These are phyloP conservation scores for Luperina nickerlii DNA, from an alignment of 2,888 invertebrate species.

Conservation along the genomic window DNA sequence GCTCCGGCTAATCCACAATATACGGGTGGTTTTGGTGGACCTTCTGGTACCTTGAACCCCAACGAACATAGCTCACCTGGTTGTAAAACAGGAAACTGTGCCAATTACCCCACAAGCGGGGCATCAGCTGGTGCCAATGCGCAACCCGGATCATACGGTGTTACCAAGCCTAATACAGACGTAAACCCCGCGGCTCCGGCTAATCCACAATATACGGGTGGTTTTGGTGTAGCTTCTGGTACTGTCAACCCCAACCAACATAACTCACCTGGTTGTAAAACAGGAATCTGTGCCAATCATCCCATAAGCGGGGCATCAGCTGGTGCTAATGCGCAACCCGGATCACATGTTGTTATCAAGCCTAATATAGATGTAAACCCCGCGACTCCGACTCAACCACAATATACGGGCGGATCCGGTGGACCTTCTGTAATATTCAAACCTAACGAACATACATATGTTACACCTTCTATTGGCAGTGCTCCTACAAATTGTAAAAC, in stretches of 20 bases:
- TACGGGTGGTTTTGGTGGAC: constrained; percentile 26
- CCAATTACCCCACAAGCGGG: constrained; percentile 1
- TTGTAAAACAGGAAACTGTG: constrained; percentile 52
- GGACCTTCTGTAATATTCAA: constrained; percentile 33
- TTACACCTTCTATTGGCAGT: constrained; percentile 63
- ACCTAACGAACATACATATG: constrained; percentile 51
- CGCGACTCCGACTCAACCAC: constrained; percentile 10
- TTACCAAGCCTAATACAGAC: constrained; percentile 24
- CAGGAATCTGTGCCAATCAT: constrained; percentile 39
- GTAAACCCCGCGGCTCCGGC: neutral
- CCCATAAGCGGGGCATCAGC: constrained; percentile 1
- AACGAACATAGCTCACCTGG: constrained; percentile 40
- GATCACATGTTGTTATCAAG: constrained; percentile 24
- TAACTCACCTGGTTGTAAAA: constrained; percentile 46
- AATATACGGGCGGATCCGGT: constrained; percentile 38
- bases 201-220: constrained; percentile 33
- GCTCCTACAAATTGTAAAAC: constrained; percentile 41
- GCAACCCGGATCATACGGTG: constrained; percentile 26
- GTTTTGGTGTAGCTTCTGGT: constrained; percentile 26
- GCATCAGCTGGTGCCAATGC: constrained; percentile 4
- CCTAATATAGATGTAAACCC: constrained; percentile 17
- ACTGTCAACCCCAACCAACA: constrained; percentile 41
- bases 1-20: constrained; percentile 25
- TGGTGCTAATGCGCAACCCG: constrained; percentile 18
- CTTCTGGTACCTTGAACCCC: constrained; percentile 31